A percentile compares a stretch with the other conserved stretches of the same genome.
Conservation (phyloP, 1,140 invertebrate species). For the Lepidurus apus region DNA sequence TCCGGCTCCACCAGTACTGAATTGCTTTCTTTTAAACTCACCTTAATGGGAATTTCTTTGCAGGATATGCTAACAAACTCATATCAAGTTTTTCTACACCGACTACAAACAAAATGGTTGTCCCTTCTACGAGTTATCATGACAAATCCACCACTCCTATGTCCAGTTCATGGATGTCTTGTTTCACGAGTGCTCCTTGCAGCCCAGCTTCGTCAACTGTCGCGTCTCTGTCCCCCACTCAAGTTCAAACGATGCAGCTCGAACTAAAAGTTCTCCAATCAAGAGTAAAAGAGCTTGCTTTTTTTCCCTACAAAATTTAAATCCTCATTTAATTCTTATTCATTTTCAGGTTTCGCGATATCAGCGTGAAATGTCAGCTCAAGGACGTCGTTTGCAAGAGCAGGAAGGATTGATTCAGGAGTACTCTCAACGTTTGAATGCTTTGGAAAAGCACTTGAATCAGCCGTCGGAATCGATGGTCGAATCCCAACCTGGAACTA, state of each 20-base stretch:
- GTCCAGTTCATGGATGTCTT: neutral
- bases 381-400: neutral
- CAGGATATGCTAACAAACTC: neutral
- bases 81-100: neutral
- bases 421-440: neutral
- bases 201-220: neutral
- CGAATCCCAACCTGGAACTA: neutral
- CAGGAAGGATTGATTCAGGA: conserved; percentile 2
- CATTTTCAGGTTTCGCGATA: neutral
- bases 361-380: neutral
- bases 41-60: neutral
- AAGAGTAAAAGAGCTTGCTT: neutral
- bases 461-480: neutral
- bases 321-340: neutral
- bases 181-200: neutral
- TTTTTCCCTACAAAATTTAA: neutral
- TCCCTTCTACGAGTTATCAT: neutral
- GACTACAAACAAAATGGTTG: neutral
- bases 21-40: neutral
- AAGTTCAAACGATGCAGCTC: neutral
- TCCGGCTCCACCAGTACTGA: conserved; percentile 1
- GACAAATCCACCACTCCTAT: neutral
- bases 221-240: neutral
- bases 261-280: conserved; percentile 10
- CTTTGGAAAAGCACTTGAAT: conserved; percentile 6